Evolutionary conservation across 2,113 vertebrate genomes (phyloP).

Genomic region (Poecilia latipinna): DNA sequence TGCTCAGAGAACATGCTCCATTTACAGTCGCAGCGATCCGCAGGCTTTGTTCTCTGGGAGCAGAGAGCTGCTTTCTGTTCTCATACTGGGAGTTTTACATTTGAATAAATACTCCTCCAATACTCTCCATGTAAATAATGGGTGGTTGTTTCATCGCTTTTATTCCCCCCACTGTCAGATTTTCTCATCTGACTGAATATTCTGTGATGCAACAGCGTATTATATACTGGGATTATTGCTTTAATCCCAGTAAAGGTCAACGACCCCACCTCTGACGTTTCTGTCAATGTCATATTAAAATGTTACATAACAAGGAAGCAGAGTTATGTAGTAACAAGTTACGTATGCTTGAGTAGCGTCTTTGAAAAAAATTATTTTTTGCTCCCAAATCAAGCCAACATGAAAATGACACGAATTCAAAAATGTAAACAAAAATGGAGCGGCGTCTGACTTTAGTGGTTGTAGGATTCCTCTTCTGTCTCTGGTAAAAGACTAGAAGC

Average conservation of each 20-base stretch:
- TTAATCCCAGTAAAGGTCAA: constrained; percentile 49
- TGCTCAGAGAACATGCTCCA: constrained; percentile 45
- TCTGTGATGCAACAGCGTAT: constrained; percentile 48
- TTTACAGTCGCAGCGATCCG: constrained; percentile 51
- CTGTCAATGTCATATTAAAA: constrained; percentile 44
- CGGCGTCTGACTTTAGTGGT: too few relatives aligned
- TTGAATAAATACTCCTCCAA: not conserved
- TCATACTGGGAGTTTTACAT: not conserved
- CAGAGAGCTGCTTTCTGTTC: constrained; percentile 18
- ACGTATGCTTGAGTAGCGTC: too few relatives aligned
- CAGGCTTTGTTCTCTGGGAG: constrained; percentile 61
- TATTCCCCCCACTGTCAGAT: constrained; percentile 24
- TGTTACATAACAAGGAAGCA: constrained; percentile 51
- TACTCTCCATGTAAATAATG: not conserved
- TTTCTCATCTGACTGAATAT: constrained; percentile 31
- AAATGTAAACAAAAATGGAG: too few relatives aligned
- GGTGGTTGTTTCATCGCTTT: not conserved
- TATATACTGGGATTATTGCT: constrained; percentile 41
- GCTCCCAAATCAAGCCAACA: too few relatives aligned
- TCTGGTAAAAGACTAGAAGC: too few relatives aligned
- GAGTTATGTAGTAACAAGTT: too few relatives aligned
- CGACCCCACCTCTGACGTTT: constrained; percentile 21
- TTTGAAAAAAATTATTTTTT: too few relatives aligned
- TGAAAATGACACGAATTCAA: too few relatives aligned
- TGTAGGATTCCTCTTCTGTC: too few relatives aligned